Percentiles rank a stretch among this genome's conserved stretches.
Conservation (phyloP, 2,797 vertebrate genomes). For the Ispidina lecontei region DNA sequence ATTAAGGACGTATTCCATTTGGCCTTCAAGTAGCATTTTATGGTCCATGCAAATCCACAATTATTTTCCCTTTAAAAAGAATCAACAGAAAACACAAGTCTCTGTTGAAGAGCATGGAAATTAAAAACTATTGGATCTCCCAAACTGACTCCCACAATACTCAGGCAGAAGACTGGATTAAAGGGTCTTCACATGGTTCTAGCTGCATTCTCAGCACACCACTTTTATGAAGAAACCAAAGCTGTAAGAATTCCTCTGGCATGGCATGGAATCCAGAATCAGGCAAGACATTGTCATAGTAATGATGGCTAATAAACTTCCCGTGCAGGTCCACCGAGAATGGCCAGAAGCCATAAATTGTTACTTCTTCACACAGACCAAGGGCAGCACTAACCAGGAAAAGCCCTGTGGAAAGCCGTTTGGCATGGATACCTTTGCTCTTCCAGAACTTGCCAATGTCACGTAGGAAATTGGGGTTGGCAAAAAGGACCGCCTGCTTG, state of each 20-base stretch:
- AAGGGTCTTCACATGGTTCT: conserved; percentile 78
- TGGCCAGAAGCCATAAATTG: conserved; percentile 96
- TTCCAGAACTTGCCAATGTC: conserved; percentile 96
- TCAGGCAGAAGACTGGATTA: conserved; percentile 53
- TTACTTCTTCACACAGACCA: conserved; percentile 93
- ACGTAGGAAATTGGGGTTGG: conserved; percentile 93
- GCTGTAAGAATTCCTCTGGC: conserved; percentile 96
- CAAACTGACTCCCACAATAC: neutral
- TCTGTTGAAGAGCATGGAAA: neutral
- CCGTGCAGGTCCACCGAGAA: conserved; percentile 87
- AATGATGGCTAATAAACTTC: conserved; percentile 92
- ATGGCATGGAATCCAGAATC: conserved; percentile 93
- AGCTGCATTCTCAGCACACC: conserved; percentile 89
- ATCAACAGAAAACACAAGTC: conserved; percentile 37
- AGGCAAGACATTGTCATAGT: conserved; percentile 94
- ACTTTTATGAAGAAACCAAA: conserved; percentile 94
- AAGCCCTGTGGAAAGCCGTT: conserved; percentile 93
- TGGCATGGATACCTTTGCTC: conserved; percentile 87
- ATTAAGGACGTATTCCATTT: conserved; percentile 20
- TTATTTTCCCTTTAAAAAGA: conserved; percentile 34
- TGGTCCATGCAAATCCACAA: conserved; percentile 32
- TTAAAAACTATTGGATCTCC: conserved; percentile 32
- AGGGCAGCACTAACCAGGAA: conserved; percentile 93
- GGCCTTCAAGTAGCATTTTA: conserved; percentile 36
- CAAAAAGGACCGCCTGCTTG: conserved; percentile 92